phyloP scores from a whole-genome alignment of 2,888 invertebrate genomes.

The Temnothorax unifasciatus region DNA sequence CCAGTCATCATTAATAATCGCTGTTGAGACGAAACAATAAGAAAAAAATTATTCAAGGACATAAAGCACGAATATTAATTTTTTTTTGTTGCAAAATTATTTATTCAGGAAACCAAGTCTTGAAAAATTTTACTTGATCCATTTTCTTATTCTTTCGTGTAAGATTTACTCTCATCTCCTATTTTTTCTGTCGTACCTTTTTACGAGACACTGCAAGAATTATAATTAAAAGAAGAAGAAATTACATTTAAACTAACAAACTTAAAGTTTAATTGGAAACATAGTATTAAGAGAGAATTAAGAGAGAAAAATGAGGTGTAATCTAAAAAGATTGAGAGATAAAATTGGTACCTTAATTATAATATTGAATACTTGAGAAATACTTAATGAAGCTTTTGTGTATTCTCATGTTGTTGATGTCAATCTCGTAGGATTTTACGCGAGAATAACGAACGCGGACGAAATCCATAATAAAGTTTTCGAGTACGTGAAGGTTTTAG shows the following conservation, averaged over 20 bases:
- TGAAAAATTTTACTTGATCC: background rate
- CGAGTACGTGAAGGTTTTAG: constrained; percentile 97
- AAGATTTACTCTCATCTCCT: background rate
- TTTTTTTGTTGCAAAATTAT: background rate
- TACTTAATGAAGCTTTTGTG: background rate
- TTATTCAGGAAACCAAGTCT: background rate
- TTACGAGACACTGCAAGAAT: background rate
- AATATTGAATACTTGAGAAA: background rate
- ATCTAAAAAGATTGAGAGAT: background rate
- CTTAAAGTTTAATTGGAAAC: background rate
- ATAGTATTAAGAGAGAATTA: background rate
- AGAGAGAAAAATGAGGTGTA: background rate
- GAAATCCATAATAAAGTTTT: constrained; percentile 97
- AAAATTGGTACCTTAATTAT: background rate
- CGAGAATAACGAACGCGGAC: constrained; percentile 94
- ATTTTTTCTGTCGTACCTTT: background rate
- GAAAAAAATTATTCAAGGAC: background rate
- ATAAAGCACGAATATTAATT: background rate
- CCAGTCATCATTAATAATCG: background rate
- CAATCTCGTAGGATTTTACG: constrained; percentile 91
- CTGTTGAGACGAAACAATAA: background rate
- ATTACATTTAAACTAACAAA: background rate
- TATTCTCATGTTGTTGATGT: background rate
- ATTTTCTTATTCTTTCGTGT: background rate
- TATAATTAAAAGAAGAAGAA: background rate